Percentiles rank a stretch among this genome's conserved stretches.
Evolutionary conservation across 1,140 invertebrate species (phyloP).

Genomic region (Formica selysi): DNA sequence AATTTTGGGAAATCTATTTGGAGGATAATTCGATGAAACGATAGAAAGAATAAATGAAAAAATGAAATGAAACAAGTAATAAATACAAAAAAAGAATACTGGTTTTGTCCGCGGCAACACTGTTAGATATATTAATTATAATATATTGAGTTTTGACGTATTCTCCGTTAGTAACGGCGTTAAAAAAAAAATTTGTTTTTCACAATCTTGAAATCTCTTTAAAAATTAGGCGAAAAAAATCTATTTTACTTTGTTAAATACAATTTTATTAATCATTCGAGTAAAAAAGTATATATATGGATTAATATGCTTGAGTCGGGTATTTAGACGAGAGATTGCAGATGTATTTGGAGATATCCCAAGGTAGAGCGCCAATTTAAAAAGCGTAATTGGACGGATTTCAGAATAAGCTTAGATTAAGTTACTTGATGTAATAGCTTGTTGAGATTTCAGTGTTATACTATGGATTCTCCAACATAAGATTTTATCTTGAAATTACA

Average conservation of each 20-base stretch:
- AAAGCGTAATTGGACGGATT: constrained; percentile 28
- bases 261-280: too few relatives aligned
- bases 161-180: background rate
- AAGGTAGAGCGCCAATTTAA: constrained; percentile 22
- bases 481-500: background rate
- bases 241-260: background rate
- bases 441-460: constrained; percentile 2
- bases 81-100: background rate
- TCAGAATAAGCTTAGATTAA: constrained; percentile 50
- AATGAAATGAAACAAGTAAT: background rate
- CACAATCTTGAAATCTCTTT: background rate
- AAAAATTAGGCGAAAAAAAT: background rate
- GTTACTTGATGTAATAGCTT: constrained; percentile 11
- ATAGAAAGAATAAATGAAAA: background rate
- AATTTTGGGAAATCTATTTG: background rate
- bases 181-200: background rate
- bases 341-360: constrained; percentile 25
- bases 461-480: background rate
- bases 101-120: background rate
- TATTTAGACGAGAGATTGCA: constrained; percentile 18
- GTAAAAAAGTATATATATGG: background rate
- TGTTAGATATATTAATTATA: background rate
- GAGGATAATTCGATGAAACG: background rate
- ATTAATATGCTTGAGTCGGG: background rate
- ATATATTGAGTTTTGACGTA: background rate